These are phyloP conservation scores for Chiloscyllium plagiosum DNA, from an alignment of 2,113 vertebrate genomes.

Conservation along the genomic window DNA sequence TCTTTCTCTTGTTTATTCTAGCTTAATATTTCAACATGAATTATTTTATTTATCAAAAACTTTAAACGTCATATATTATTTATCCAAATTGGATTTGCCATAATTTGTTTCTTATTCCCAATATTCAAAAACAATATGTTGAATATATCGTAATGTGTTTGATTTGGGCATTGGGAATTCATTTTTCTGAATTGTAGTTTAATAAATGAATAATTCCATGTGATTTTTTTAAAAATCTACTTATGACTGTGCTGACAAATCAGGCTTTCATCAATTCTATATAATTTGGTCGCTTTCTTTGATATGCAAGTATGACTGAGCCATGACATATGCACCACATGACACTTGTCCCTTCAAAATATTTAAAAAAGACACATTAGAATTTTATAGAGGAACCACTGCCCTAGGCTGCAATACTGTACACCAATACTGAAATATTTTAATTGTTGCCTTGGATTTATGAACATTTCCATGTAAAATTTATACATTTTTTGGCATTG, in stretches of 20 bases:
- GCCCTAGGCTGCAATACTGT: neutral
- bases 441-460: neutral
- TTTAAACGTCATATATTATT: neutral
- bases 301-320: neutral
- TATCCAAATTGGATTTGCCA: neutral
- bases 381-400: neutral
- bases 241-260: neutral
- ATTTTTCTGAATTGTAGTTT: neutral
- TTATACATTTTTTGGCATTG: neutral
- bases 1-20: neutral
- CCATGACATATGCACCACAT: neutral
- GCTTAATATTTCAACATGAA: neutral
- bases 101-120: neutral
- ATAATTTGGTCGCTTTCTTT: neutral
- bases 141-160: neutral
- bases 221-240: neutral
- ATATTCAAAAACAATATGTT: neutral
- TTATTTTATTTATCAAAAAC: neutral
- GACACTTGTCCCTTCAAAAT: neutral
- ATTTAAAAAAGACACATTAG: neutral
- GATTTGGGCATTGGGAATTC: neutral
- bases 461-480: neutral
- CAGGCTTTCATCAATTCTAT: neutral
- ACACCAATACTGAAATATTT: neutral
- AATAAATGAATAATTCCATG: neutral